Percentiles rank a stretch among this genome's conserved stretches.
phyloP scores from a whole-genome alignment of 2,113 vertebrate species.

The Scomber scombrus region DNA sequence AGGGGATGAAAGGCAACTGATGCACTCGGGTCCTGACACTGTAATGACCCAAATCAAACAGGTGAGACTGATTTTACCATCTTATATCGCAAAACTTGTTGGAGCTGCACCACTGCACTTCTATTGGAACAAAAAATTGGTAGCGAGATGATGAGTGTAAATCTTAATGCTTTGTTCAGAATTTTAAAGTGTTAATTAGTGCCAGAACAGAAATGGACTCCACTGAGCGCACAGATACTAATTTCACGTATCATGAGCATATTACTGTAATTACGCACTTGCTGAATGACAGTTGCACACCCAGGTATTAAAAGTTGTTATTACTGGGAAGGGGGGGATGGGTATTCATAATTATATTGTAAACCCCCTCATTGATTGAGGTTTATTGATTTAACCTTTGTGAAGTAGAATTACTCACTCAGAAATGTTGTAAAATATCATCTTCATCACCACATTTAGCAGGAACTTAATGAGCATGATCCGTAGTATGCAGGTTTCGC shows the following conservation, averaged over 20 bases:
- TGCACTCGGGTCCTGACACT: slow-evolving; percentile 86
- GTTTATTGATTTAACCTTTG: slow-evolving; percentile 18
- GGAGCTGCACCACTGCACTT: background rate
- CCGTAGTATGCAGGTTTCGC: background rate
- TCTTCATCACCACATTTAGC: background rate
- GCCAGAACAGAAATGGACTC: slow-evolving; percentile 3
- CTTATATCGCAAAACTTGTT: background rate
- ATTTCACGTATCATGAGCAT: slow-evolving; percentile 36
- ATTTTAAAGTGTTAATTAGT: slow-evolving; percentile 29
- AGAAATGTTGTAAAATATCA: slow-evolving; percentile 5
- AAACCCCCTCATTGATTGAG: slow-evolving; percentile 25
- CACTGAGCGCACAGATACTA: slow-evolving; percentile 1
- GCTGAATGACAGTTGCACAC: slow-evolving; percentile 37
- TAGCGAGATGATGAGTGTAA: slow-evolving; percentile 1
- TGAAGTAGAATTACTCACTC: background rate
- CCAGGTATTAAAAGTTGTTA: slow-evolving; percentile 37
- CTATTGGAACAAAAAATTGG: background rate
- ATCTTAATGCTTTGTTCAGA: slow-evolving; percentile 8
- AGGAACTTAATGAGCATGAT: background rate
- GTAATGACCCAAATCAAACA: slow-evolving; percentile 93
- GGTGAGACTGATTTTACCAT: slow-evolving; percentile 75
- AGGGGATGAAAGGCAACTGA: slow-evolving; percentile 89
- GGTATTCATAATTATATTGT: slow-evolving; percentile 29
- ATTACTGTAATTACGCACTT: slow-evolving; percentile 30
- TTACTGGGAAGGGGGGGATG: slow-evolving; percentile 28